Percentiles rank a stretch among this genome's conserved stretches.
Conservation (phyloP, 2,888 invertebrate species). For the Eupithecia dodoneata region DNA sequence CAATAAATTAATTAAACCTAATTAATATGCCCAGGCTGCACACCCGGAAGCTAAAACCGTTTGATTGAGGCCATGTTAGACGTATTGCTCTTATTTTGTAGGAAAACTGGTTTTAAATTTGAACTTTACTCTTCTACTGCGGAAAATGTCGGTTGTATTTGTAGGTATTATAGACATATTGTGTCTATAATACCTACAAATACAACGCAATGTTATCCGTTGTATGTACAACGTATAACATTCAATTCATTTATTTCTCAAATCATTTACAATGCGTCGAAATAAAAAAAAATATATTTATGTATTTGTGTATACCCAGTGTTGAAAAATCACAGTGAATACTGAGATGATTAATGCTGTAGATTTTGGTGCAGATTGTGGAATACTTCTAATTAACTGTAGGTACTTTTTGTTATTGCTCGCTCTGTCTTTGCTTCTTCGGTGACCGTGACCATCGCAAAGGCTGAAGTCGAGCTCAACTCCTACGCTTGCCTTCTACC, state of each 20-base stretch:
- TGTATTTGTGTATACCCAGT: background rate
- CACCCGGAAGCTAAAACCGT: constrained; percentile 51
- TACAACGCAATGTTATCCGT: no score
- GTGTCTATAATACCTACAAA: no score
- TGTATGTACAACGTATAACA: no score
- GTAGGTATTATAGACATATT: background rate
- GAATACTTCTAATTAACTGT: background rate
- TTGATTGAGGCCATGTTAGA: constrained; percentile 50
- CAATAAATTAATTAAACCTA: constrained; percentile 12
- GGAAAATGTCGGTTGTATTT: constrained; percentile 42
- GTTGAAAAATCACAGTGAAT: background rate
- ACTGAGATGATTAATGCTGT: background rate
- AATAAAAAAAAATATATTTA: background rate
- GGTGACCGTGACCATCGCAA: constrained; percentile 57
- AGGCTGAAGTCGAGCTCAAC: constrained; percentile 56
- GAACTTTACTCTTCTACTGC: constrained; percentile 42
- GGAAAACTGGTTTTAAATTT: constrained; percentile 52
- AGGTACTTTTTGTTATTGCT: background rate
- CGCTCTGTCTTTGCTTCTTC: constrained; percentile 49
- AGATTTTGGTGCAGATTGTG: background rate
- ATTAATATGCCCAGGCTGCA: constrained; percentile 22
- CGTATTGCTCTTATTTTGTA: constrained; percentile 60
- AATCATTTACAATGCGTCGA: no score
- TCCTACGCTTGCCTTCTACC: constrained; percentile 63
- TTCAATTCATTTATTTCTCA: no score